Conservation (phyloP, 2,797 vertebrate species). For the Lutjanus argentimaculatus region DNA sequence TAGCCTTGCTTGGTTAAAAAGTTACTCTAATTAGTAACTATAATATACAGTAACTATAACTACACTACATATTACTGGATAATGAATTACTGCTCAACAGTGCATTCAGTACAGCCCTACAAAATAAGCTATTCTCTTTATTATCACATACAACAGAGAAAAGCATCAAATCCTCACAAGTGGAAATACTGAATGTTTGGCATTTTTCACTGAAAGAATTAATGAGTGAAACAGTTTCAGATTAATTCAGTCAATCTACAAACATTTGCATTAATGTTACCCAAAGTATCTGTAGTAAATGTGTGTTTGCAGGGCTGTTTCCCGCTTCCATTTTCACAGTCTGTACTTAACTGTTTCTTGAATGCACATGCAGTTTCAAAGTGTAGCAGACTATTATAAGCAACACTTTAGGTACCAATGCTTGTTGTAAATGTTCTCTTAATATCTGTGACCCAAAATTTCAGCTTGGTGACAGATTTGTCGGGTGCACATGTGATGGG, state of each 20-base stretch:
- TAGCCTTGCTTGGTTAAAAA: too few relatives aligned
- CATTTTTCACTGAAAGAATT: neutral
- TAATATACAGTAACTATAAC: too few relatives aligned
- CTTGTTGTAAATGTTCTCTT: neutral
- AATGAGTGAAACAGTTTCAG: neutral
- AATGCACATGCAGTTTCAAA: neutral
- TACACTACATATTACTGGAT: too few relatives aligned
- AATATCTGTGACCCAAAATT: conserved; percentile 18
- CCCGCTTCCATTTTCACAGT: neutral
- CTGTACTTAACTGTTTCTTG: neutral
- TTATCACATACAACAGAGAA: too few relatives aligned
- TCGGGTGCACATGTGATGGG: conserved; percentile 7
- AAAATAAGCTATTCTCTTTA: too few relatives aligned
- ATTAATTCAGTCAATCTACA: neutral
- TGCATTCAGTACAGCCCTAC: too few relatives aligned
- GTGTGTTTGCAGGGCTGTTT: neutral
- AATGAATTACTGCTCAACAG: too few relatives aligned
- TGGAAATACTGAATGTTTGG: neutral
- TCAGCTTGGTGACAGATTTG: conserved; percentile 26
- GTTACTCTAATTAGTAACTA: too few relatives aligned
- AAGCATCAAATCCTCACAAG: neutral
- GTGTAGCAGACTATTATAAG: neutral
- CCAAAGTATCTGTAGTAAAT: neutral
- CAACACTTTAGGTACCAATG: neutral
- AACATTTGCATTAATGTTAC: neutral